Evolutionary conservation across 2,888 invertebrate genomes (phyloP).

Genomic region (Norana najaformis): DNA sequence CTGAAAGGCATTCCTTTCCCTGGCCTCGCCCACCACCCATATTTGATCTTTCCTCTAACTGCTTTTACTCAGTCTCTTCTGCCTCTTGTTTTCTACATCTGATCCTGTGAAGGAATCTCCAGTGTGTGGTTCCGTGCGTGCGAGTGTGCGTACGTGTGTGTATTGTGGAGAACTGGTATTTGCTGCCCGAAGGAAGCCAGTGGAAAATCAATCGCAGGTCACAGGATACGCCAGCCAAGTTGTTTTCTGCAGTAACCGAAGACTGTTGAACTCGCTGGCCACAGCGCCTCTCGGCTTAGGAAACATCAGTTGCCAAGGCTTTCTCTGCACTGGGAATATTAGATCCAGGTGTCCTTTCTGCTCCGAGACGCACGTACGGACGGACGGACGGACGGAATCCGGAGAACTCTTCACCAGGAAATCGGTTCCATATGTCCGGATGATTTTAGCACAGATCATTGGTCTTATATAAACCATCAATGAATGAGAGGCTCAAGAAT

Average conservation of each 20-base stretch:
- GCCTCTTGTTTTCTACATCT: too few species aligned
- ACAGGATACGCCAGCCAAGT: neutral
- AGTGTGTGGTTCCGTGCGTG: neutral
- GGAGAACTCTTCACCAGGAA: neutral
- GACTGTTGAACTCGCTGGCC: neutral
- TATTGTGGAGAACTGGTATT: neutral
- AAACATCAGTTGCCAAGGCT: neutral
- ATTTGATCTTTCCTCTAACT: neutral
- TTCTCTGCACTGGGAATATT: neutral
- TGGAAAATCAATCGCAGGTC: neutral
- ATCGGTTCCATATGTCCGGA: neutral
- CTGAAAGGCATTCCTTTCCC: neutral
- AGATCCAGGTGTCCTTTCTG: neutral
- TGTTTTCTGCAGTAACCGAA: conserved; percentile 2
- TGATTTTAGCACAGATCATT: neutral
- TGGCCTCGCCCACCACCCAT: neutral
- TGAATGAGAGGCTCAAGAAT: neutral
- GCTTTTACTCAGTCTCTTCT: too few species aligned
- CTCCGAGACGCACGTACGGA: neutral
- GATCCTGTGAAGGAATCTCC: too few species aligned
- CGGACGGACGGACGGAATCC: neutral
- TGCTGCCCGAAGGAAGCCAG: conserved; percentile 6
- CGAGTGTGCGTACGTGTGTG: neutral
- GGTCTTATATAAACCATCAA: conserved; percentile 13
- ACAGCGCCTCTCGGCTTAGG: neutral